phyloP scores from a whole-genome alignment of 2,888 invertebrate species.

The Euphydryas editha region DNA sequence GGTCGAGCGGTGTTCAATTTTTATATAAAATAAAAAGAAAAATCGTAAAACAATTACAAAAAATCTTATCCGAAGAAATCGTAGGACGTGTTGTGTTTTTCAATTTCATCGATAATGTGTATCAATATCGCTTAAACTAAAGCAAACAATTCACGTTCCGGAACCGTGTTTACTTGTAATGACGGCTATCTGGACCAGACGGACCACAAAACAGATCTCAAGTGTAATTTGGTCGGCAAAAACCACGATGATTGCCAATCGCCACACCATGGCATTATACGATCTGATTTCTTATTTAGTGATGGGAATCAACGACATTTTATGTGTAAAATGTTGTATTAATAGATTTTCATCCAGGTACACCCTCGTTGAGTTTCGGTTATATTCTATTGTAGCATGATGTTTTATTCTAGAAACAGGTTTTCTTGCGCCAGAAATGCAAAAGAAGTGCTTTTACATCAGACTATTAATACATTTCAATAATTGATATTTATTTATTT shows the following conservation, averaged over 20 bases:
- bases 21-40: not conserved
- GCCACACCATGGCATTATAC: conserved; percentile 38
- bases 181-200: conserved; percentile 51
- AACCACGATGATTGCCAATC: conserved; percentile 67
- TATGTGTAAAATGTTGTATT: not conserved
- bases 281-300: conserved; percentile 36
- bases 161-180: conserved; percentile 44
- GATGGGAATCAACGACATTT: conserved; percentile 22
- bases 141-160: conserved; percentile 42
- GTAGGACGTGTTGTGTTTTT: not conserved
- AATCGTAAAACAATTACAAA: not conserved
- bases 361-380: no score
- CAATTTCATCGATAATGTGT: conserved; percentile 16
- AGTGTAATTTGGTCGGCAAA: conserved; percentile 65
- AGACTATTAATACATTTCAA: no score
- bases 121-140: conserved; percentile 40
- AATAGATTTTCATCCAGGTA: no score
- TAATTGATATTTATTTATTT: no score
- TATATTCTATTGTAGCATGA: no score
- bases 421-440: no score
- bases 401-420: no score
- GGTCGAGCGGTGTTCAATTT: no score
- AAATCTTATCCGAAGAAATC: not conserved
- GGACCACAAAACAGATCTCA: conserved; percentile 63
- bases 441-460: no score